Base-by-base conservation (phyloP, 2,888 invertebrate species). In the Trichogramma evanescens region DNA sequence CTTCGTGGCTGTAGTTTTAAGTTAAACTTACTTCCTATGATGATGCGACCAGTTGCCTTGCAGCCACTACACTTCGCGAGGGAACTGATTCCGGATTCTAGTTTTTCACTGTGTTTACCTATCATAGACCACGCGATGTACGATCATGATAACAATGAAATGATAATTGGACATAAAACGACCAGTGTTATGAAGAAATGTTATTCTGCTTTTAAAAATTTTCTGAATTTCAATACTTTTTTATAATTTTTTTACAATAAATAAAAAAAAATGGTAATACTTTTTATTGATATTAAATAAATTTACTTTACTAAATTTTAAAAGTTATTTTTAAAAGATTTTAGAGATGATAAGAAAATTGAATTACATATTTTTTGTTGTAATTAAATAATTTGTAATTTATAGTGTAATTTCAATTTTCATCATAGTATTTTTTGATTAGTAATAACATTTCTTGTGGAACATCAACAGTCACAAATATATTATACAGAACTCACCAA, bases 401-500 rank as follows among this genome's bases (percentile, higher is more conserved):
- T 49, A 9, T 56, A 49, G 6, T 5, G 38, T n/a, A 41, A 48
- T 7, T 54, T 8, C 26, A 26, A 26, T 26, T 26, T 26, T 6
- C 10, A 9, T 50, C 50, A 38, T 5, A 4, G 5, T n/a, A 38
- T 50, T 13, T 38, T 50, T 13, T 10, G 40, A 50, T 54, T 26
- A 13, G 5, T 40, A 54, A 61, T 65, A 62, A 65, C 62, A 63
- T 61, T 61, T 63, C 57, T 65, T 60, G 53, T 42, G 10, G 26
- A 50, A 57, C 55, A 45, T 38, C 41, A 44, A 42, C n/a, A 26
- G 6, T 43, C 41, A 40, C 5, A 53, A 53, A 45, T 44, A 46
- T 57, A 52, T 10, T 45, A 45, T 54, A 57, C 79, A 60, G 56
- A 64, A 72, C 76, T 73, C 68, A 62, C 89, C 89, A 65, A 89